phyloP scores from a whole-genome alignment of 2,113 vertebrate species.

The Holacanthus passer region DNA sequence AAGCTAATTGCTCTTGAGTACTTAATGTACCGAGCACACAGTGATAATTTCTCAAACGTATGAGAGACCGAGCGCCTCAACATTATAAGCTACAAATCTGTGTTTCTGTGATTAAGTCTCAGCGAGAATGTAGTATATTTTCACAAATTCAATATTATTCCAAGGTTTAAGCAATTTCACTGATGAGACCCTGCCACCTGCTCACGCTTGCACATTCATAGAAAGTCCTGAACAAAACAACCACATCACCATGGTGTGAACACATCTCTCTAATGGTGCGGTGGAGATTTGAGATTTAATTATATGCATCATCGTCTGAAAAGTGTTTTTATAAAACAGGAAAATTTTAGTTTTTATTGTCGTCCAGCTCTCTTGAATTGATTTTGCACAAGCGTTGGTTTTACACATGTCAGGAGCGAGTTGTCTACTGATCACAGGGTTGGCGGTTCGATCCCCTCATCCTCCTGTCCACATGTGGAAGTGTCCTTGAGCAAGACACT shows the following conservation, averaged over 20 bases:
- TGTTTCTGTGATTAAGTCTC: constrained; percentile 30
- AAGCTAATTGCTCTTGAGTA: constrained; percentile 5
- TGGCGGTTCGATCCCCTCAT: too few relatives aligned
- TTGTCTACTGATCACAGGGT: too few relatives aligned
- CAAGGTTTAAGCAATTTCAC: constrained; percentile 21
- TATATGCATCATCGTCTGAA: too few relatives aligned
- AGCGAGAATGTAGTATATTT: constrained; percentile 24
- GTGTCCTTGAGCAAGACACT: too few relatives aligned
- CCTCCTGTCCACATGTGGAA: too few relatives aligned
- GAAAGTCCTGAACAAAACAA: background rate
- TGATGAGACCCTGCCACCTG: constrained; percentile 18
- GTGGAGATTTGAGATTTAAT: too few relatives aligned
- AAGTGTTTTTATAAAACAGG: too few relatives aligned
- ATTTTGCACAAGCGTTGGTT: too few relatives aligned
- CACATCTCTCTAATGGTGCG: background rate
- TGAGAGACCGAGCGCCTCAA: constrained; percentile 17
- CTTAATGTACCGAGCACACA: background rate
- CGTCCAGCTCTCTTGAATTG: too few relatives aligned
- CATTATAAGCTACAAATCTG: constrained; percentile 28
- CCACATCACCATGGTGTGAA: background rate
- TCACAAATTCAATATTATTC: constrained; percentile 17
- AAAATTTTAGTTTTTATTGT: too few relatives aligned
- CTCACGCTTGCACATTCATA: background rate
- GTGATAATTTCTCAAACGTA: constrained; percentile 12
- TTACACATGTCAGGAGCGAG: too few relatives aligned